Base-by-base conservation (phyloP, 1,140 invertebrate genomes). In the Bradysia coprophila region DNA sequence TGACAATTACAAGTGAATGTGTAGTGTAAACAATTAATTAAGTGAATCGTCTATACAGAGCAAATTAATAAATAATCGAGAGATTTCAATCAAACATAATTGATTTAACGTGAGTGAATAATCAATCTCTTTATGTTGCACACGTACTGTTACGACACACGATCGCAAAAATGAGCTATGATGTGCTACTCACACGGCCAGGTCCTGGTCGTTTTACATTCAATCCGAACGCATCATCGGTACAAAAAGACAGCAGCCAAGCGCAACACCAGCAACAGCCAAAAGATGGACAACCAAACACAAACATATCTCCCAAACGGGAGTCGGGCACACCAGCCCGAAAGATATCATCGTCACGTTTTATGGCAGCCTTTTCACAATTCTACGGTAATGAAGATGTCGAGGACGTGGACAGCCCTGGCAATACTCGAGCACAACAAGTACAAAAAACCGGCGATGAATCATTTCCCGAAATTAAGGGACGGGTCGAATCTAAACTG, bases 401-500 rank as follows among this genome's bases (percentile, higher is more conserved):
- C 33, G 11, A 46, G 28, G 15, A 45, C 6, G 9, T 8, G 37
- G 16, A 10, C 4, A 31, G 15, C 15, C n/a, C 9, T 37, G n/a
- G 18, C 33, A 9, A 36, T 36, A 8, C 13, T 36, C 6, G n/a
- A 36, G n/a, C 33, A 36, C 33, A 16, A 5, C 15, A 36, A 16
- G 6, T 16, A 36, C 33, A 11, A 11, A 6, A 15, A 9, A 41
- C 45, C 6, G 51, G 56, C 3, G 33, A 36, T 6, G 33, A 36
- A 36, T 9, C 15, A 6, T 9, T 9, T 36, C 15, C 33, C 33
- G 74, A 78, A 49, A 64, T 70, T 43, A 75, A 73, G 57, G 77
- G 79, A 48, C 84, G 82, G 66, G 73, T 88, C 44, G 86, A 87
- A 61, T 83, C 78, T 15, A 76, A 78, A 46, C 56, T 89, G 33